Evolutionary conservation across 35 echinoderm and acorn worm genomes (phyloP), one percentile per base, ranked within the genome.

Genomic region (Holothuria glaberrima): DNA sequence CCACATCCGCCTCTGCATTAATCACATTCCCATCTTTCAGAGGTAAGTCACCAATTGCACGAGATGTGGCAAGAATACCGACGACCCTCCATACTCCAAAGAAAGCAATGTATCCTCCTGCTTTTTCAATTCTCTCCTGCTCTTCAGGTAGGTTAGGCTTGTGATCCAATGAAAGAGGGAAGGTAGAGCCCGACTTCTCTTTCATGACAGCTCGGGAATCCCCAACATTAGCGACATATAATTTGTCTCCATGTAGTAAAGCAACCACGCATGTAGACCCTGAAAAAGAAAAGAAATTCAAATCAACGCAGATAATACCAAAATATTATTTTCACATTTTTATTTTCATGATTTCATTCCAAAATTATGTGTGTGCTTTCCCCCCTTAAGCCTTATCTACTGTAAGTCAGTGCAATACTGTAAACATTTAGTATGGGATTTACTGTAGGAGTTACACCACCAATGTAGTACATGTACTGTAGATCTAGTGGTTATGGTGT

Each of bases 171-270:
- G 97, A 99, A 32, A 99, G 88, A 20, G 97, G 97, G 29, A 99
- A 71, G 27, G 97, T 90, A 63, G 74, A 88, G 21, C 97, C 97
- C 1, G 76, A 68, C n/a, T 86, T 68, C 30, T 99, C 93, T n/a
- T 88, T 92, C 88, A 99, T 92, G 34, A 99, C 97, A 22, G 93
- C 97, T 14, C 97, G 63, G 0, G 97, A 99, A 81, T 99, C 97
- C 1, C 97, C 97, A 32, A 99, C 97, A 85, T 99, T 99, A 21
- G 97, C 97, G 12, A 99, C 88, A 28, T 87, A 95, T 30, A 99
- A 80, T 30, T 93, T 90, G 4, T 79, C 74, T 9, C 86, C 88
- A 13, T 91, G 63, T 20, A 90, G 25, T 6, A 99, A 58, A 25
- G 93, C 97, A 68, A 99, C 93, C 3, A 99, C 70, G 41, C 88